Percentiles rank a stretch among this genome's conserved stretches.
Evolutionary conservation across 64 coral and sea anemone genomes (phyloP).

Genomic region (Trachythela sp.): DNA sequence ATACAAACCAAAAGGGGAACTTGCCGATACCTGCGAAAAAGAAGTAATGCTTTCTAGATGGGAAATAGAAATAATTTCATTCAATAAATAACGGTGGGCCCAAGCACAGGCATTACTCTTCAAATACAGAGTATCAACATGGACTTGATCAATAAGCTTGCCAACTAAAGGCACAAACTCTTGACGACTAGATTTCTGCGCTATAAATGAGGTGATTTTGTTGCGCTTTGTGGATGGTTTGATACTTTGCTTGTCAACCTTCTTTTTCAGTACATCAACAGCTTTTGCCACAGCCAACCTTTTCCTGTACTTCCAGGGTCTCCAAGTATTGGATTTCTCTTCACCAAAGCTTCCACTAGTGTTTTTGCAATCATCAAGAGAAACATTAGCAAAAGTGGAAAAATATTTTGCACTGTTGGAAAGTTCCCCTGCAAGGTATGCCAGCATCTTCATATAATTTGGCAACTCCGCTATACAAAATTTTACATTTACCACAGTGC

Average conservation of each 20-base stretch:
- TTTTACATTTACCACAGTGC: neutral
- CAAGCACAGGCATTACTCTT: neutral
- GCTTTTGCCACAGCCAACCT: neutral
- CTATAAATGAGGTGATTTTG: conserved; percentile 2
- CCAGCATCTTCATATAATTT: neutral
- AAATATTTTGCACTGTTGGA: neutral
- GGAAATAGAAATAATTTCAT: conserved; percentile 16
- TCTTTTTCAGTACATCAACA: neutral
- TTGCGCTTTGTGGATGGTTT: neutral
- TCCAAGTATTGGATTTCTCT: neutral
- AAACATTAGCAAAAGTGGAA: conserved; percentile 11
- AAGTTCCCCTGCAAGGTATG: neutral
- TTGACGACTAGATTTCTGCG: neutral
- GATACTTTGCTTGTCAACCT: neutral
- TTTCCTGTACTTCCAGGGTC: neutral
- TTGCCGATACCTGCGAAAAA: neutral
- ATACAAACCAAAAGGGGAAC: neutral
- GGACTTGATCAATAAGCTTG: neutral
- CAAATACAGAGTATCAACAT: neutral
- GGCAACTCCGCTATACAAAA: neutral
- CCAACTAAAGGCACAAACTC: conserved; percentile 20
- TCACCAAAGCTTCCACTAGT: neutral
- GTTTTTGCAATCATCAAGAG: neutral
- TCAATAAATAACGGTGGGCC: neutral
- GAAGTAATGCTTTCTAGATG: neutral